Percentiles rank a stretch among this genome's conserved stretches.
These are phyloP conservation scores for Deilephila porcellus DNA, from an alignment of 2,888 invertebrate species.

Conservation along the genomic window DNA sequence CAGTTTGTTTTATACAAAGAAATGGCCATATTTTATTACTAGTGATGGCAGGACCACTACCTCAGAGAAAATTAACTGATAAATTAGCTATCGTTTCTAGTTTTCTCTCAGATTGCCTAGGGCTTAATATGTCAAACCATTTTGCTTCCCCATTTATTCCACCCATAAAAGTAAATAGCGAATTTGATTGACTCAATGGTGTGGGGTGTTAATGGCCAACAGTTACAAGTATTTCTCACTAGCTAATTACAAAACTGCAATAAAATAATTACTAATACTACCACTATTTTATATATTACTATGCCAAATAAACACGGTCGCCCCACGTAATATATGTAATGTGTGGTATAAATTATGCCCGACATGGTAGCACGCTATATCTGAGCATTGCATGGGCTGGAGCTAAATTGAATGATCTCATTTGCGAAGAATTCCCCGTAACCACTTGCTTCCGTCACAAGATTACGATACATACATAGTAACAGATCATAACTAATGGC, in stretches of 20 bases:
- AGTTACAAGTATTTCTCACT: neutral
- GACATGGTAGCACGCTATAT: conserved; percentile 10
- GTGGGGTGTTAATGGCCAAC: no score
- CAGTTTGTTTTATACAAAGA: no score
- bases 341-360: neutral
- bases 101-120: no score
- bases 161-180: no score
- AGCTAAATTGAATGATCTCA: conserved; percentile 20
- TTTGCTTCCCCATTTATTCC: no score
- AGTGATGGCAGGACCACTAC: no score
- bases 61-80: no score
- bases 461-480: conserved; percentile 1
- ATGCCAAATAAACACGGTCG: neutral
- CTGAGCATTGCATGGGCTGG: conserved; percentile 2
- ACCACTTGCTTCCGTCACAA: conserved; percentile 15
- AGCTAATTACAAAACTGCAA: neutral
- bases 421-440: conserved; percentile 22
- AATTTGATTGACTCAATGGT: no score
- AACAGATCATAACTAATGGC: neutral
- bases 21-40: no score
- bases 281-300: neutral
- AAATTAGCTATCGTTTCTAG: no score
- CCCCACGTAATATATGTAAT: conserved; percentile 1
- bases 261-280: neutral
- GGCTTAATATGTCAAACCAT: no score